Evolutionary conservation across 2,888 invertebrate genomes (phyloP).

Genomic region (Lutraria lutraria): DNA sequence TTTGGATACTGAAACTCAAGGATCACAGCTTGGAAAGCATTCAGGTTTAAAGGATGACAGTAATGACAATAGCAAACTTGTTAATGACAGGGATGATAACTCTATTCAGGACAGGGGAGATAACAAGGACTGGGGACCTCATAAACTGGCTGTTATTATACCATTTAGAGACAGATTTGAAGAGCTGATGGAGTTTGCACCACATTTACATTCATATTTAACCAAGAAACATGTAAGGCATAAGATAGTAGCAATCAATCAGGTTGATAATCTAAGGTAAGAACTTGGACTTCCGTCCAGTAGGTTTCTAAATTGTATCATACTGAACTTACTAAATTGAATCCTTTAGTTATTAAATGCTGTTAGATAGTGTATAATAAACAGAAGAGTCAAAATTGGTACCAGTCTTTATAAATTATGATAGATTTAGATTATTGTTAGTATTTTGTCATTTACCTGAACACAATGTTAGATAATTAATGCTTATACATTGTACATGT

Average conservation of each 20-base stretch:
- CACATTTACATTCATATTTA: constrained; percentile 95
- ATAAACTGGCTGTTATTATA: constrained; percentile 93
- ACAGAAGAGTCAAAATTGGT: too few relatives aligned
- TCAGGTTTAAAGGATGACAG: not conserved
- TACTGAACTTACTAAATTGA: too few relatives aligned
- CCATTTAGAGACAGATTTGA: constrained; percentile 98
- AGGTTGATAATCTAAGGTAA: constrained; percentile 89
- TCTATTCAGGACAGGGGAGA: constrained; percentile 29
- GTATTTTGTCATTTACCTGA: too few relatives aligned
- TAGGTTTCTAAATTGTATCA: not conserved
- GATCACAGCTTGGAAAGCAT: not conserved
- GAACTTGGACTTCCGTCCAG: not conserved
- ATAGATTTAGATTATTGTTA: too few relatives aligned
- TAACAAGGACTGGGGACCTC: constrained; percentile 64
- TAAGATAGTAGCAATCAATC: constrained; percentile 96
- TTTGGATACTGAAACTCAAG: not conserved
- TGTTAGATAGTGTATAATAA: too few relatives aligned
- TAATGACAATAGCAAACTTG: not conserved
- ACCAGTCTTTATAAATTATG: too few relatives aligned
- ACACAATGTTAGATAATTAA: too few relatives aligned
- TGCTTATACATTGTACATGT: too few relatives aligned
- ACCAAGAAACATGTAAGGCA: constrained; percentile 92
- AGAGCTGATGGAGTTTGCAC: constrained; percentile 96
- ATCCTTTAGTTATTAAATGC: too few relatives aligned
- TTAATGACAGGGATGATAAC: not conserved